Evolutionary conservation across 1,140 invertebrate genomes (phyloP), one percentile per base, ranked within the genome.

Genomic region (Dryas iulia): DNA sequence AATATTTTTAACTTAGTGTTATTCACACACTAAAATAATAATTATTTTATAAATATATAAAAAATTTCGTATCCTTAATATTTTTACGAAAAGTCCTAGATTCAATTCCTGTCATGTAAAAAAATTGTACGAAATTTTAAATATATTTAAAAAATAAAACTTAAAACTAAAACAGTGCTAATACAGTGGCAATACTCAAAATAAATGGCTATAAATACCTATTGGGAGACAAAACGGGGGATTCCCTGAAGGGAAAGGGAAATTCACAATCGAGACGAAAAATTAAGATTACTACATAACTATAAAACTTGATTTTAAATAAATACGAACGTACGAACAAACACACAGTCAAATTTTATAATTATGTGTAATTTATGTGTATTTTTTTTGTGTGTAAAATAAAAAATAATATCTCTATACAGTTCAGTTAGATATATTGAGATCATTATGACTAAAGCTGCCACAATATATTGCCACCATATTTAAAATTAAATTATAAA

Each of bases 401-500:
- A 59, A 63, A 67, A 33, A 73, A 72, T n/a, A n/a, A 63, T 61
- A 72, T 69, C 64, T 66, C 26, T 72, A 57, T 61, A 72, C 60
- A 70, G 31, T 66, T 69, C 60, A 70, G 31, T 66, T 69, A 73
- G 59, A 76, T 7, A 73, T 71, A 65, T 69, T 87, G 85, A 87
- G 85, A 87, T 87, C 85, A 86, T 71, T 69, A 69, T 79, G 81
- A 85, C 83, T 84, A 79, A 76, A 59, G 71, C 53, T 74, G 68
- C 59, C 65, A 63, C n/a, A n/a, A n/a, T 70, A 59, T 72, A 73
- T 74, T 76, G 78, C 78, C 78, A 80, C 73, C 63, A 72, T 74
- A 76, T 73, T 71, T 47, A 47, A 18, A 47, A 5, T 7, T 39
- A 47, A 47, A 18, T n/a, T n/a, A 14, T 12, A 47, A 21, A 47